Conservation (phyloP, 2,797 vertebrate genomes). For the Sebastes trivittatus region DNA sequence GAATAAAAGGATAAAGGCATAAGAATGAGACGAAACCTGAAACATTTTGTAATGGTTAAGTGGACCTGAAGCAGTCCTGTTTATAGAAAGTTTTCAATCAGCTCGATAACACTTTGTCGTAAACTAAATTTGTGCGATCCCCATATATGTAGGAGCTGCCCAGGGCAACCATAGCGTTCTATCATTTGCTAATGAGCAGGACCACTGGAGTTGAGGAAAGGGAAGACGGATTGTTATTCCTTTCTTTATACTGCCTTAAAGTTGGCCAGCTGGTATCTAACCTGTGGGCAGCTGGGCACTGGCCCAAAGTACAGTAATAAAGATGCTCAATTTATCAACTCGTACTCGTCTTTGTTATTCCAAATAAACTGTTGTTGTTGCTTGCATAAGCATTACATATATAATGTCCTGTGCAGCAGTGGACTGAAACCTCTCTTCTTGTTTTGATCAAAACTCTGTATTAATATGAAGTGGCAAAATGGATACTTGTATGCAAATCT, state of each 20-base stretch:
- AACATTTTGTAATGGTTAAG: background rate
- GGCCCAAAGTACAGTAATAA: constrained; percentile 39
- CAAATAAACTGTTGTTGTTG: background rate
- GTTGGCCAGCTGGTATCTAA: constrained; percentile 36
- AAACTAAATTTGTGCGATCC: background rate
- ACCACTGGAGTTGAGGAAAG: background rate
- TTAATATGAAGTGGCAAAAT: background rate
- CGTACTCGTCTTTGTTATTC: background rate
- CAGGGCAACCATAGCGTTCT: background rate
- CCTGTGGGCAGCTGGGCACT: constrained; percentile 15
- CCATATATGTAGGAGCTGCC: background rate
- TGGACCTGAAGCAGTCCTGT: background rate
- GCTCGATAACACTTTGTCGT: background rate
- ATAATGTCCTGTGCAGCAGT: background rate
- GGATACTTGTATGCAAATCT: background rate
- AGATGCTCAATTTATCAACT: constrained; percentile 21
- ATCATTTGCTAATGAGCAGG: constrained; percentile 22
- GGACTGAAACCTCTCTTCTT: background rate
- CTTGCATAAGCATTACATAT: constrained; percentile 1
- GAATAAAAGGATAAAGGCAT: background rate
- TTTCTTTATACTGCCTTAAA: background rate
- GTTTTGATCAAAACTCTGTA: background rate
- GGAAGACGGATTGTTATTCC: constrained; percentile 8
- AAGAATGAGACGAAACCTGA: background rate
- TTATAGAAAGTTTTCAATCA: background rate